These are phyloP conservation scores for Helarctos malayanus DNA, from an alignment of 2,797 vertebrate species.

Conservation along the genomic window DNA sequence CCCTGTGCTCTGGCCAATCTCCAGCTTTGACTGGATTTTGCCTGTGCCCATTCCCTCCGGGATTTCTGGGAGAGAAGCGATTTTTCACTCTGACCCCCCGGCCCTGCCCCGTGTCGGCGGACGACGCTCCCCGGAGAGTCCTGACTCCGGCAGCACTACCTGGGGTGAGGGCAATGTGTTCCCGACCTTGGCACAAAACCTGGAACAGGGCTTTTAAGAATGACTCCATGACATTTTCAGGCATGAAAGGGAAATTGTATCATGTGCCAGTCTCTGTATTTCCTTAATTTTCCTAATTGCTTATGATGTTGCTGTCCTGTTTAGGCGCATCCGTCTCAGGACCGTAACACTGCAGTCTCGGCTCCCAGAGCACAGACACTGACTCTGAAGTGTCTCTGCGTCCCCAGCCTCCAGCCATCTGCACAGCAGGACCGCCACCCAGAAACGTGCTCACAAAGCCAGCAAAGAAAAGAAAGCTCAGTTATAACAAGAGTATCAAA, in stretches of 20 bases:
- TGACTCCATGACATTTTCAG: background rate
- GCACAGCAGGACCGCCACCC: accelerated
- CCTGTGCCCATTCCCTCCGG: background rate
- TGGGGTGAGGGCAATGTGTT: accelerated
- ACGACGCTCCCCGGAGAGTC: accelerated
- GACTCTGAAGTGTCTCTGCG: accelerated
- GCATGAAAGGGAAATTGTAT: too few species aligned
- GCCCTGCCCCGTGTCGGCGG: accelerated
- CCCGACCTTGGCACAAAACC: background rate
- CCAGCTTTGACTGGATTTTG: background rate
- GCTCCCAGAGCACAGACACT: accelerated
- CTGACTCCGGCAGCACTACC: accelerated
- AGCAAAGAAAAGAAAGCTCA: background rate
- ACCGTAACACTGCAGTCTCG: accelerated
- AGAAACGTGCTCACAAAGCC: background rate
- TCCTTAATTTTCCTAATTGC: background rate
- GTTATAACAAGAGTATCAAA: background rate
- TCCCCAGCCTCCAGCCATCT: background rate
- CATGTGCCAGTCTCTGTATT: accelerated
- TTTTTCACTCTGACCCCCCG: accelerated
- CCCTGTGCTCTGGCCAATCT: background rate
- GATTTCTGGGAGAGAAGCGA: background rate
- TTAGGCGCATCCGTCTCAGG: accelerated
- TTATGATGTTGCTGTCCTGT: background rate
- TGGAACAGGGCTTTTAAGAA: background rate